A percentile compares a stretch with the other conserved stretches of the same genome.
These are phyloP conservation scores for Camponotus vicinus DNA, from an alignment of 1,140 invertebrate species.

Conservation along the genomic window DNA sequence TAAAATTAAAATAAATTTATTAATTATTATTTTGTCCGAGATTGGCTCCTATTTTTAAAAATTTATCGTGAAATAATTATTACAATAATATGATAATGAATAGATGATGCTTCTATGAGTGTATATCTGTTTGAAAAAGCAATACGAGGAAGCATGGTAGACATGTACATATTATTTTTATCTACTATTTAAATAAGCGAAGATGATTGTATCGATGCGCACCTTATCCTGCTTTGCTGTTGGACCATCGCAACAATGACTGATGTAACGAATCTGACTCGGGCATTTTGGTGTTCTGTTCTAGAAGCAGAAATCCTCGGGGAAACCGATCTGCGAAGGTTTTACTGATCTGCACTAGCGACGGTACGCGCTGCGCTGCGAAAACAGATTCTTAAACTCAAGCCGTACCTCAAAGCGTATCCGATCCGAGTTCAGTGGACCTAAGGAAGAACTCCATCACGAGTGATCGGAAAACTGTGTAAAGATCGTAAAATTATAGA, in stretches of 20 bases:
- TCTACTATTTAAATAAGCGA: neutral
- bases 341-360: constrained; percentile 84
- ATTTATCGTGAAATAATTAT: neutral
- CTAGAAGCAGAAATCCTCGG: constrained; percentile 84
- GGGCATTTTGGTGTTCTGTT: constrained; percentile 80
- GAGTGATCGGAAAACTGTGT: constrained; percentile 74
- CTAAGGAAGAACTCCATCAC: constrained; percentile 79
- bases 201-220: neutral
- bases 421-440: constrained; percentile 71
- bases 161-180: neutral
- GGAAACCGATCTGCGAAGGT: constrained; percentile 84
- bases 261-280: constrained; percentile 63
- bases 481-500: constrained; percentile 59
- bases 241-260: constrained; percentile 37
- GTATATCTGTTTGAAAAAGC: neutral
- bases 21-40: neutral
- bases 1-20: neutral
- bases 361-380: constrained; percentile 64
- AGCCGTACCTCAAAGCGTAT: constrained; percentile 69
- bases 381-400: constrained; percentile 74
- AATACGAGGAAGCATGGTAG: neutral
- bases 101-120: neutral
- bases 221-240: neutral
- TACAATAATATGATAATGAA: neutral
- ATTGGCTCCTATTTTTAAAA: neutral